Evolutionary conservation across 1,140 invertebrate genomes (phyloP).

Genomic region (Amyelois transitella): DNA sequence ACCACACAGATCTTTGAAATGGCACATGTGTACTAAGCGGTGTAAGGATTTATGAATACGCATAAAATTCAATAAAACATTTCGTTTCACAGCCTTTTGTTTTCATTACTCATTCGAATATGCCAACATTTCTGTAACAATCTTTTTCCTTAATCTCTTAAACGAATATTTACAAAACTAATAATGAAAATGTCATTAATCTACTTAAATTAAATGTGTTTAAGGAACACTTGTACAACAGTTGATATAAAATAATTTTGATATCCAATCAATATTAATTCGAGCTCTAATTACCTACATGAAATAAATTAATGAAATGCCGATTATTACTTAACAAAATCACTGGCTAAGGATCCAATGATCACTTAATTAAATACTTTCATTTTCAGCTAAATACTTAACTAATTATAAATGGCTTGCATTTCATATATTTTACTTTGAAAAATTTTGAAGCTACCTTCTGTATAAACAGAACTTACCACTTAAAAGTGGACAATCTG

Average conservation of each 20-base stretch:
- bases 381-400: no score
- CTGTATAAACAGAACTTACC: no score
- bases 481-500: no score
- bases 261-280: not conserved
- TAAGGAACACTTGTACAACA: not conserved
- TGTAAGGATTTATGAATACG: not conserved
- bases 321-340: no score
- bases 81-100: conserved; percentile 47
- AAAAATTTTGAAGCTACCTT: no score
- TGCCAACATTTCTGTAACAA: conserved; percentile 29
- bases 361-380: no score
- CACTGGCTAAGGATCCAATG: conserved; percentile 50
- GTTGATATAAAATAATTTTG: not conserved
- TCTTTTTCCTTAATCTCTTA: not conserved
- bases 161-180: not conserved
- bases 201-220: not conserved
- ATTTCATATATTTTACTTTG: no score
- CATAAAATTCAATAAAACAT: conserved; percentile 26
- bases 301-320: not conserved
- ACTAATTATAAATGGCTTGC: no score
- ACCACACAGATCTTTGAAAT: conserved; percentile 40
- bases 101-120: conserved; percentile 20
- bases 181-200: not conserved
- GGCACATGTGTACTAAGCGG: conserved; percentile 41
- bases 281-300: not conserved